Evolutionary conservation across 1,140 invertebrate species (phyloP).

Genomic region (Ladona fulva): DNA sequence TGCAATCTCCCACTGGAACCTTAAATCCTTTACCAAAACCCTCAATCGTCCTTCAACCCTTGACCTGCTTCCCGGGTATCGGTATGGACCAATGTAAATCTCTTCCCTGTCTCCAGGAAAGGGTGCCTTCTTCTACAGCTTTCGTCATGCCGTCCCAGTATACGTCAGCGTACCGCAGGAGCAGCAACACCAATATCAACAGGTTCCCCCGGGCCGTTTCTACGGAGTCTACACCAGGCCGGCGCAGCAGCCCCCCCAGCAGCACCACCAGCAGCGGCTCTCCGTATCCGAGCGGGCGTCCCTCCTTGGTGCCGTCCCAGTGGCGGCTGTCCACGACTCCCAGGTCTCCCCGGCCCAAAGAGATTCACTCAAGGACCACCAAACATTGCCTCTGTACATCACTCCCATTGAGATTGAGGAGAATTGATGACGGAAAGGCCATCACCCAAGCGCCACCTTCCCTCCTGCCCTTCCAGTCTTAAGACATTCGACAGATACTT

Average conservation of each 20-base stretch:
- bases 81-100: not conserved
- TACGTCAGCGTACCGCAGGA: slow-evolving; percentile 13
- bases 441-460: too few relatives aligned
- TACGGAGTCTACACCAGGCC: not conserved
- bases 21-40: too few relatives aligned
- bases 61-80: not conserved
- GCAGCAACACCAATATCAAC: too few relatives aligned
- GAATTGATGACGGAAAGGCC: not conserved
- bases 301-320: slow-evolving; percentile 26
- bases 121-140: slow-evolving; percentile 22
- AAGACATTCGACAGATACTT: too few relatives aligned
- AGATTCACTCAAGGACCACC: slow-evolving; percentile 18
- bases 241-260: not conserved
- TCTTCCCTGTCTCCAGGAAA: not conserved
- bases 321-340: slow-evolving; percentile 28
- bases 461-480: too few relatives aligned
- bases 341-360: slow-evolving; percentile 25
- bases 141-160: slow-evolving; percentile 18
- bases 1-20: too few relatives aligned
- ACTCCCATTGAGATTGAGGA: not conserved
- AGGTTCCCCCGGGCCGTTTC: not conserved
- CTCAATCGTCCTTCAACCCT: too few relatives aligned
- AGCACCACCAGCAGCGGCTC: not conserved
- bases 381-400: slow-evolving; percentile 20
- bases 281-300: slow-evolving; percentile 21